phyloP scores from a whole-genome alignment of 2,113 vertebrate species.

The Oryzias melastigma region DNA sequence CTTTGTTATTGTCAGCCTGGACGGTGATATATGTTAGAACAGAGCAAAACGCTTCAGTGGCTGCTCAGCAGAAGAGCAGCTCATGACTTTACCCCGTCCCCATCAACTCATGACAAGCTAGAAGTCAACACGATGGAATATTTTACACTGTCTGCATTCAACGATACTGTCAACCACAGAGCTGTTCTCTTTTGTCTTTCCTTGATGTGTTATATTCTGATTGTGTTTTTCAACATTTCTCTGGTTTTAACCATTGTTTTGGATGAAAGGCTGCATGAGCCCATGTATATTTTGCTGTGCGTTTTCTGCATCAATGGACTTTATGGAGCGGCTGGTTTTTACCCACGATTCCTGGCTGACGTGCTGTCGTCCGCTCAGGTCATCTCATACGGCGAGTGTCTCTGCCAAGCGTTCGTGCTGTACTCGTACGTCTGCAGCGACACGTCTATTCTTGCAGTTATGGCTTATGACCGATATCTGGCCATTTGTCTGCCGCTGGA shows the following conservation, averaged over 20 bases:
- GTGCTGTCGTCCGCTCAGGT: conserved; percentile 10
- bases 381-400: conserved; percentile 11
- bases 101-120: too few relatives aligned
- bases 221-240: conserved; percentile 1
- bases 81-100: background rate
- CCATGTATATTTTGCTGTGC: conserved; percentile 11
- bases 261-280: conserved; percentile 7
- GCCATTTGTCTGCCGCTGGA: conserved; percentile 13
- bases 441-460: background rate
- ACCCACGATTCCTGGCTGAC: conserved; percentile 11
- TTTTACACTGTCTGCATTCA: conserved; percentile 15
- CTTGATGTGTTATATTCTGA: conserved; percentile 1
- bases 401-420: conserved; percentile 11
- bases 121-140: background rate
- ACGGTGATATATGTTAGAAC: too few relatives aligned
- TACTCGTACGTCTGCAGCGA: conserved; percentile 24
- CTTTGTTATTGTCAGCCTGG: too few relatives aligned
- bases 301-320: conserved; percentile 7
- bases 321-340: conserved; percentile 8
- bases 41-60: too few relatives aligned
- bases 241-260: background rate
- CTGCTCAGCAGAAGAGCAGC: background rate
- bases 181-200: too few relatives aligned
- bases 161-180: background rate
- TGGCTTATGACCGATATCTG: conserved; percentile 21